Percentiles rank a stretch among this genome's conserved stretches.
Conservation (phyloP, 2,888 invertebrate species). For the Melanargia galathea region DNA sequence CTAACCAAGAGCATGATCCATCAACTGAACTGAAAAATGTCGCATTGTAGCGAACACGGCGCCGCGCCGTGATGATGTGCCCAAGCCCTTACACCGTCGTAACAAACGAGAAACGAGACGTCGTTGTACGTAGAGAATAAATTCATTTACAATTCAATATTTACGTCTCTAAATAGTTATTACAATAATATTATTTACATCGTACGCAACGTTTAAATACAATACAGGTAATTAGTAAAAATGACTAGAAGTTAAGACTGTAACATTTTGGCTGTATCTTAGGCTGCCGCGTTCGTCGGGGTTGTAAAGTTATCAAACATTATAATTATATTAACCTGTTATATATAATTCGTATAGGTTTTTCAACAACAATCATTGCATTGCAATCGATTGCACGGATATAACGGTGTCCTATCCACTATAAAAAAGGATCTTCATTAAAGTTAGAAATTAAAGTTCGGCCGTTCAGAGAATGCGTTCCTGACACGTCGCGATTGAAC, state of each 20-base stretch:
- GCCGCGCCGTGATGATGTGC: no score
- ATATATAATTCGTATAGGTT: slow-evolving; percentile 73
- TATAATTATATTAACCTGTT: slow-evolving; percentile 53
- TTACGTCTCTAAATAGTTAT: slow-evolving; percentile 49
- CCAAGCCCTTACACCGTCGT: slow-evolving; percentile 50
- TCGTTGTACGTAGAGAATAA: slow-evolving; percentile 62
- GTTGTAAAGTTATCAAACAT: not conserved
- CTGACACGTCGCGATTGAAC: no score
- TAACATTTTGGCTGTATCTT: slow-evolving; percentile 41
- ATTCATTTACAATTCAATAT: slow-evolving; percentile 44
- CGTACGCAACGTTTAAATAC: slow-evolving; percentile 36
- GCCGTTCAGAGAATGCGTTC: no score
- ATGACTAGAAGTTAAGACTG: slow-evolving; percentile 48
- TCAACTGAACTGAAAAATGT: no score
- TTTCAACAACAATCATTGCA: slow-evolving; percentile 39
- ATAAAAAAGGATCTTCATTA: slow-evolving; percentile 30
- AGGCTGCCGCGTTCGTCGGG: slow-evolving; percentile 37
- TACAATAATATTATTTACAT: slow-evolving; percentile 45
- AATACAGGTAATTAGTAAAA: slow-evolving; percentile 37
- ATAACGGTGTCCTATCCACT: not conserved
- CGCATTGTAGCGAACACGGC: no score
- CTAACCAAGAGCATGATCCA: no score
- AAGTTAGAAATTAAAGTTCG: no score
- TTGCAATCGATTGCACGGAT: not conserved
- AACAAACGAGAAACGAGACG: slow-evolving; percentile 62